Base-by-base conservation (phyloP, 2,888 invertebrate species). In the Drosophila limbata region DNA sequence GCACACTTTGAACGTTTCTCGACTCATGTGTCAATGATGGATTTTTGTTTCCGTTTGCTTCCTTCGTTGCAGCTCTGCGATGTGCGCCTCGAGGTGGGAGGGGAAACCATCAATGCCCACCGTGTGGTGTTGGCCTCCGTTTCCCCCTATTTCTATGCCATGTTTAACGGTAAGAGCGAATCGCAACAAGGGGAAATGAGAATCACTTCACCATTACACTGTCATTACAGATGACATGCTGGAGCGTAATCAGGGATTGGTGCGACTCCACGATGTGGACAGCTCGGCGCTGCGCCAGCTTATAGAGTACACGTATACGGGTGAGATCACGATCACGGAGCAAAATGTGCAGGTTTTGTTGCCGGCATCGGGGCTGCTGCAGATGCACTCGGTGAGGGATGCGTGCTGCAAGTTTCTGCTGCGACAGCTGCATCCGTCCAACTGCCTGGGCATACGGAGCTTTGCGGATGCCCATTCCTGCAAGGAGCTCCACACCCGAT, bases 391-490 rank as follows among this genome's bases (percentile, higher is more conserved):
- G 57, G 95, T 95, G 21, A 91, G 95, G 39, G 95, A 95, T 81
- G 96, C 96, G 0, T 96, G 96, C 90, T 96, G 96, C 91, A 95
- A 95, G 86, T 96, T 96, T 92, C 93, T 96, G 66, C 93, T 96
- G 88, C 94, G 95, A 42, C 96, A 96, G 90, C 93, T 96, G 47
- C 96, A 96, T 92, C 95, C 96, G 2, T 95, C 95, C 45, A 96
- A 96, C 91, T 96, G 96, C 87, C 93, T 96, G 66, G 96, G 96
- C 60, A 96, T 96, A 56, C 93, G 96, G 63, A 95, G 95, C 91
- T 96, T 96, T 91, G 93, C 93, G 15, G 93, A 95, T 91, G 95
- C 95, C 9, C 95, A 95, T 91, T 94, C 95, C 10, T 95, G 95
- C 92, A 94, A 95, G 85, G 95, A 95, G 85, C 93, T 95, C n/a